Evolutionary conservation across 2,888 invertebrate genomes (phyloP), one percentile per base, ranked within the genome.

Genomic region (Serripes groenlandicus): DNA sequence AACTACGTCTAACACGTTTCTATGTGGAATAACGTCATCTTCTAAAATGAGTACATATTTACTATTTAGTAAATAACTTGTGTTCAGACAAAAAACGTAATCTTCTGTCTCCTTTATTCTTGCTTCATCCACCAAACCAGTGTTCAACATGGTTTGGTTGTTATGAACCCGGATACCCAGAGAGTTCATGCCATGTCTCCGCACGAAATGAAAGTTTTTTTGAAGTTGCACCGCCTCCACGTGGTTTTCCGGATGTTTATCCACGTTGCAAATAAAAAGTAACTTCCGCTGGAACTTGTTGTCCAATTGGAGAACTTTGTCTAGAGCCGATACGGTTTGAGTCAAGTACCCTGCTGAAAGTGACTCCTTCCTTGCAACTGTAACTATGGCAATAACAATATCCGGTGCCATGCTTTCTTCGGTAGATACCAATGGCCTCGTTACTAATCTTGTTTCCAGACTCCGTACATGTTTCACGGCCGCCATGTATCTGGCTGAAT

Each of bases 11-110:
- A 73, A 37, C 28, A 62, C 5, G n/a, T 42, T n/a, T 42, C 15
- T 21, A 18, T 42, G 23, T 23, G 73, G 62, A 28, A 73, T 30
- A 21, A 73, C 64, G 60, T 73, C 73, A 73, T 73, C 73, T n/a
- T 73, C 73, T 23, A 73, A 64, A 7, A 60, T 15, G 7, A 73
- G 28, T 0, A 73, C 42, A 52, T 62, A 73, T 60, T 60, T 37
- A 2, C 28, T 18, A 23, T 34, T 30, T 34, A 73, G 42, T 37
- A 23, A 15, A 30, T 37, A 35, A 28, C 34, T 62, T 4, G 32
- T 30, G 21, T 73, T 73, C 11, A 73, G 21, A 37, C 73, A 73
- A 42, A 73, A 73, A 23, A 62, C 42, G 15, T 73, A 73, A 26
- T 73, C 73, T 30, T 73, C 73, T 64, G 34, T 73, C 58, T 73